phyloP scores from a whole-genome alignment of 2,113 vertebrate genomes.

The Arenaria interpres region DNA sequence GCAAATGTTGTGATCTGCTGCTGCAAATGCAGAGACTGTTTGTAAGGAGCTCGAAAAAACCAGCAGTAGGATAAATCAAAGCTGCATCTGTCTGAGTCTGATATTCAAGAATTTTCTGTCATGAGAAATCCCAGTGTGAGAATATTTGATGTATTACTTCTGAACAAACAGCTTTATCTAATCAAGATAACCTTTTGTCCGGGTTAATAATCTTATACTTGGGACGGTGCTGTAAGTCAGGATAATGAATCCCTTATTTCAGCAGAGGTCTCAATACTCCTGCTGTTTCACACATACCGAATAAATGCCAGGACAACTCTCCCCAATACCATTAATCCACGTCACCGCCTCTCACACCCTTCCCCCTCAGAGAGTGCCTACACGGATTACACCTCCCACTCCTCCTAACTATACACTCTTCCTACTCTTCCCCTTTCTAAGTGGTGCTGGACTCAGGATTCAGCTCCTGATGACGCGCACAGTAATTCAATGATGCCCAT shows the following conservation, averaged over 20 bases:
- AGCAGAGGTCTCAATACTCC: not conserved
- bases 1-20: not conserved
- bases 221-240: not conserved
- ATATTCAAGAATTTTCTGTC: not conserved
- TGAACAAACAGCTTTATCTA: not conserved
- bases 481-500: not conserved
- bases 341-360: no score
- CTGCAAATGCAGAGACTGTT: not conserved
- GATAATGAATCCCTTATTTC: not conserved
- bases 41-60: not conserved
- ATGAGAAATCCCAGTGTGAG: not conserved
- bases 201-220: not conserved
- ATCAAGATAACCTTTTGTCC: not conserved
- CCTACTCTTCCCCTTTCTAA: not conserved
- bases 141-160: not conserved
- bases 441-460: not conserved
- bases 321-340: not conserved
- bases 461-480: not conserved
- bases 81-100: no score
- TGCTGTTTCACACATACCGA: rapidly evolving
- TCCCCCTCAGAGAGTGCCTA: not conserved
- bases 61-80: not conserved
- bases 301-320: not conserved
- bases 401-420: not conserved
- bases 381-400: not conserved